Base-by-base conservation (phyloP, 2,888 invertebrate genomes). In the Heteromurus nitidus region DNA sequence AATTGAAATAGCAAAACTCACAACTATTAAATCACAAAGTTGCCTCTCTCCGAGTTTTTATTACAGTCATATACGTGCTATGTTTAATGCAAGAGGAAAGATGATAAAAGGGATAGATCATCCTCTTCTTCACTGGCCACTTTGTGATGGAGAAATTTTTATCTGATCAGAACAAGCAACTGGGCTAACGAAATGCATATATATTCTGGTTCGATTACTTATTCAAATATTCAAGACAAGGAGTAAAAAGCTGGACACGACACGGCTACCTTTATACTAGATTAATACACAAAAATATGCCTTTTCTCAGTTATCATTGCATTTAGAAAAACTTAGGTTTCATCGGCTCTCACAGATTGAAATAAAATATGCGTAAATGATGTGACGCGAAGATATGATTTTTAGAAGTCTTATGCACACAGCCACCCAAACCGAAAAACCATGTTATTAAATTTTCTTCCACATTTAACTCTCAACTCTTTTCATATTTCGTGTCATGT, bases 141-240 rank as follows among this genome's bases (percentile, higher is more conserved):
- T 50, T 72, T 44, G 50, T 74, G 53, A 74, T 74, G 64, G 62
- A 67, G 75, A 75, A 67, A 75, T 67, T 74, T 64, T 74, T 65
- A 74, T 74, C 75, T 26, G 67, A 75, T 58, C 55, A 60, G 24
- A 47, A 62, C 73, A 47, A 30, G 11, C 18, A 65, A 65, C 64
- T 74, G 74, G 53, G 18, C 73, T 42, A 65, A 74, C 36, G 36
- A n/a, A n/a, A n/a, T n/a, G n/a, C n/a, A n/a, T n/a, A 73, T 73
- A 47, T 50, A 65, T 22, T 42, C 42, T 62, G 42, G 36, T 18
- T 22, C 22, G 28, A 62, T 73, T 26, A 47, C 31, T 64, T 60
- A 47, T 44, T 73, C 64, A 73, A 28, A 30, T 64, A 64, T 73
- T 73, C 64, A 47, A 44, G 53, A 55, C 69, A 55, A 28, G 50